Percentiles rank a stretch among this genome's conserved stretches.
These are phyloP conservation scores for Lycia hirtaria DNA, from an alignment of 2,888 invertebrate genomes.

Conservation along the genomic window DNA sequence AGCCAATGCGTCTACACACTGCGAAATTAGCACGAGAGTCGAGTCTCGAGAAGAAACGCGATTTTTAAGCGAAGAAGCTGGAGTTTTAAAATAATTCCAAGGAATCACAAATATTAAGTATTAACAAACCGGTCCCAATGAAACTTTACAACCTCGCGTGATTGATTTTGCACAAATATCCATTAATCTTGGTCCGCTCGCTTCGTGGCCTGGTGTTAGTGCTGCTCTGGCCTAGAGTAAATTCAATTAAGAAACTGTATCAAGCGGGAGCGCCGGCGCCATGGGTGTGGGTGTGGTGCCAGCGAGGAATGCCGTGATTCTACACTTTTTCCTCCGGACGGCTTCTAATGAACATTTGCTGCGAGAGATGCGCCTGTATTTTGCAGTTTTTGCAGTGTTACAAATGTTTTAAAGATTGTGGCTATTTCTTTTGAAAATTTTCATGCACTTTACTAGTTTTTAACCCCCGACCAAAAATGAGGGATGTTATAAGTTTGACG, in stretches of 20 bases:
- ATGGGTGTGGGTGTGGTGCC: conserved; percentile 39
- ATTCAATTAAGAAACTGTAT: conserved; percentile 49
- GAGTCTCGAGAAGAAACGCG: no score
- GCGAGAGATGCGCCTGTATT: conserved; percentile 21
- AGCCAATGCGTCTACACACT: no score
- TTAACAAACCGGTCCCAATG: no score
- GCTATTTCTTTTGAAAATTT: not conserved
- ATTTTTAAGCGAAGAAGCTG: no score
- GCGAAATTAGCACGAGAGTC: no score
- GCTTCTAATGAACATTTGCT: conserved; percentile 37
- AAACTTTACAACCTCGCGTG: no score
- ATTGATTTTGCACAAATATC: no score
- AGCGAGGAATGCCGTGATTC: conserved; percentile 41
- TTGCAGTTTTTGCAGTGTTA: conserved; percentile 10
- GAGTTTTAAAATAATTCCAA: no score
- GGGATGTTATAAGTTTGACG: no score
- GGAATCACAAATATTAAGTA: no score
- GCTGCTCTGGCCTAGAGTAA: conserved; percentile 43
- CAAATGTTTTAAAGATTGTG: not conserved
- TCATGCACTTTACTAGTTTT: not conserved
- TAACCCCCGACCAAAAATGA: no score
- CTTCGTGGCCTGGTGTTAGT: conserved; percentile 27
- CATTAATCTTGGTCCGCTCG: no score
- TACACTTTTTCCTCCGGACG: conserved; percentile 36
- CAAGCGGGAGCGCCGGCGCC: conserved; percentile 39